Evolutionary conservation across 2,888 invertebrate genomes (phyloP), one percentile per base, ranked within the genome.

Genomic region (Orchesella flavescens): DNA sequence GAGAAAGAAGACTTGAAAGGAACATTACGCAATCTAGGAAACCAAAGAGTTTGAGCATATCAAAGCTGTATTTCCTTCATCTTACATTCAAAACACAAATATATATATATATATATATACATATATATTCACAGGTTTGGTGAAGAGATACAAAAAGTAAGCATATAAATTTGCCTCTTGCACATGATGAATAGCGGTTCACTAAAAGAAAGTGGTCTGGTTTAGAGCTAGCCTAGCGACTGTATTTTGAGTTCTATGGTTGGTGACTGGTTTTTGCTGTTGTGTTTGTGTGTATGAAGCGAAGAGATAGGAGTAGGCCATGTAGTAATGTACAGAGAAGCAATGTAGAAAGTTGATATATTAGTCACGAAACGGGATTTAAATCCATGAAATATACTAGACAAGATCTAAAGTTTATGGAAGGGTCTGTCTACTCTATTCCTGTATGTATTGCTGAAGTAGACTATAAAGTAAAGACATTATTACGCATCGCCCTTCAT

Each of bases 321-420:
- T 63, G 53, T 15, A 59, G 19, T 24, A 19, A 12, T 43, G 57
- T 4, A 43, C n/a, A 43, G 34, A 43, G 34, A 24, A 34, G 7
- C 34, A 7, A 46, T 43, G 43, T 53, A 53, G 65, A 75, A 65
- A 76, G 66, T 69, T 69, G 77, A 78, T 69, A 78, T 78, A 78
- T 78, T 78, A 69, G 77, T 71, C 69, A 78, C 23, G n/a, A 49
- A 12, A 23, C 24, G 34, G 77, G 68, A 68, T 77, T 68, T 77
- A 77, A 77, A 77, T 61, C 53, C 24, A 49, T 78, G 77, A 78
- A 59, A 73, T 78, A 78, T 69, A 66, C 49, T 76, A 43, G 66
- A 66, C 76, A 76, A 43, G n/a, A 23, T 4, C n/a, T 49, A 43
- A n/a, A 72, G 24, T 55, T 71, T 24, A 24, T 49, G 49, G 49